phyloP scores from a whole-genome alignment of 2,888 invertebrate genomes.

The Pterobdella sp. region DNA sequence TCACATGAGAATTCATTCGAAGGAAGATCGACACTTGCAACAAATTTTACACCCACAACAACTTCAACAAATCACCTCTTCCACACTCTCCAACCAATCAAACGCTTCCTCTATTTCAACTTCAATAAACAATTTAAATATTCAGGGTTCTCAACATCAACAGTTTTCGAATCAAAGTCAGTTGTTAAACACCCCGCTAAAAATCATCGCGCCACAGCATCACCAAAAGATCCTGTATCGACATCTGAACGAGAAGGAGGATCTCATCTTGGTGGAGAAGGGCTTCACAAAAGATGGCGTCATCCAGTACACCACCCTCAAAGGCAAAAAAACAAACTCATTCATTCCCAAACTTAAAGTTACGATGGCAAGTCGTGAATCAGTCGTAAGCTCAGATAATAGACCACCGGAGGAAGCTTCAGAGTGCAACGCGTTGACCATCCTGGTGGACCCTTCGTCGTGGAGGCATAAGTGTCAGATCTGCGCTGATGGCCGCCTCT shows the following conservation, averaged over 20 bases:
- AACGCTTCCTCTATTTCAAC: too few relatives aligned
- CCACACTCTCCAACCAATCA: background rate
- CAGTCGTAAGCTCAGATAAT: background rate
- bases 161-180: background rate
- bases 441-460: conserved; percentile 7
- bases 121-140: background rate
- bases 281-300: conserved; percentile 25
- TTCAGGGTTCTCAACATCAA: background rate
- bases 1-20: conserved; percentile 67
- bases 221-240: background rate
- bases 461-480: background rate
- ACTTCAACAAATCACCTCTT: background rate
- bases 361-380: background rate
- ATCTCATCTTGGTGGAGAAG: background rate
- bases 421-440: background rate
- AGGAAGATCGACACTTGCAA: conserved; percentile 33
- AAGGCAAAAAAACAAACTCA: conserved; percentile 7
- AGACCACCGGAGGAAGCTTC: background rate
- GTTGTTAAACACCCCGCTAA: background rate
- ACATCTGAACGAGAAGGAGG: background rate
- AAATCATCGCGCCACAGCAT: background rate
- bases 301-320: background rate
- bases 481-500: conserved; percentile 25
- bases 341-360: background rate
- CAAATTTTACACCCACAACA: conserved; percentile 11